Evolutionary conservation across 2,888 invertebrate species (phyloP), one percentile per base, ranked within the genome.

Genomic region (Choreutis nemorana): DNA sequence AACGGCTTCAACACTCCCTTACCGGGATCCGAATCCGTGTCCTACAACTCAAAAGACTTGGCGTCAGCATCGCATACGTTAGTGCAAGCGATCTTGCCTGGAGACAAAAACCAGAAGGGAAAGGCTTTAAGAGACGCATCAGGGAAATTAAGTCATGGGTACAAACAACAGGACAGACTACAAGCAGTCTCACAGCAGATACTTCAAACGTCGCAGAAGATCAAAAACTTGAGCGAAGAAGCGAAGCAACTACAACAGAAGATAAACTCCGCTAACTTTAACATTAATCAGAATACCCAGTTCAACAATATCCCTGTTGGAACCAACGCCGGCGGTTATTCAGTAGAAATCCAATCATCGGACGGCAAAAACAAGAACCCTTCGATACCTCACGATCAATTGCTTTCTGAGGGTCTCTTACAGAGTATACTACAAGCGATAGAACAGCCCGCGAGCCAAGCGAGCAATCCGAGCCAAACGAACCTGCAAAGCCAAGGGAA

Each of bases 351-450:
- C 27, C 90, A 90, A 48, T 78, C 88, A 0, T 85, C 88, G 1
- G 48, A 77, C 55, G 40, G 50, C 3, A 52, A 54, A 24, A 75
- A 78, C 0, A 77, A 80, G 36, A 58, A 62, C 11, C 77, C 81
- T 0, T 39, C 81, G 50, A 60, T 73, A 12, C 84, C 89, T 7
- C 91, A 92, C 44, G 87, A 88, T 8, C 89, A 91, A 55, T 81
- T 92, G 0, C 61, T 92, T 1, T 90, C 90, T 0, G 87, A 91
- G 50, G 91, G 89, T 1, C 70, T 93, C 0, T 58, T 92, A 1
- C 90, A 91, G 52, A 89, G 91, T 29, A 91, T 93, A 31, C 58
- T 93, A 2, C 85, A 89, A 35, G 92, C 91, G 0, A 91, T 92
- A 26, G 92, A 92, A 50, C 87, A 90, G 38, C 89, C 89, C 1